A percentile compares a stretch with the other conserved stretches of the same genome.
phyloP scores from a whole-genome alignment of 2,888 invertebrate genomes.

The Trissoscelio sp. region DNA sequence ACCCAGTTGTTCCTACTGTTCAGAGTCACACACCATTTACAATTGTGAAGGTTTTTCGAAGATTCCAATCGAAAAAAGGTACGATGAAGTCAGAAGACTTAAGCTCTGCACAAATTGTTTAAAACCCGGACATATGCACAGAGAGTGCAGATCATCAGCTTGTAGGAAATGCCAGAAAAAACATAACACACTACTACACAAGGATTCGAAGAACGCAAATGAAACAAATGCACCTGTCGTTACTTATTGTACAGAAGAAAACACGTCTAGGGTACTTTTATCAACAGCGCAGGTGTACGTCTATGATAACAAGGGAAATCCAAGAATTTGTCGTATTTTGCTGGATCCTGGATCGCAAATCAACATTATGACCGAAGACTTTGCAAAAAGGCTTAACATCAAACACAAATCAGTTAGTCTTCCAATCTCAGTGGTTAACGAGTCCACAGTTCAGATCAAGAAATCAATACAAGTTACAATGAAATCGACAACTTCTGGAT shows the following conservation, averaged over 20 bases:
- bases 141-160: neutral
- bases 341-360: conserved; percentile 26
- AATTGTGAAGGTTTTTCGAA: conserved; percentile 12
- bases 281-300: neutral
- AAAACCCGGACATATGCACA: neutral
- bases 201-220: too few relatives aligned
- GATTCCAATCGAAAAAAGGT: neutral
- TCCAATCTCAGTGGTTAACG: neutral
- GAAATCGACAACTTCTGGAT: neutral
- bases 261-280: neutral
- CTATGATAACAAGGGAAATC: neutral
- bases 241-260: neutral
- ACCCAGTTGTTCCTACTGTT: conserved; percentile 6
- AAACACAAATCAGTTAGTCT: neutral
- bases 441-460: neutral
- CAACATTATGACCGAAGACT: conserved; percentile 19
- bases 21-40: neutral
- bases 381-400: neutral
- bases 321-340: conserved; percentile 7
- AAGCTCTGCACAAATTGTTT: conserved; percentile 12
- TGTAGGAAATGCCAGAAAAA: conserved; percentile 1
- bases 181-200: conserved; percentile 27
- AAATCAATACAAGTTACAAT: neutral
- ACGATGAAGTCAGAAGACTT: neutral
- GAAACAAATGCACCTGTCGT: too few relatives aligned